A percentile compares a stretch with the other conserved stretches of the same genome.
Conservation (phyloP, 2,797 vertebrate genomes). For the Odontamblyopus lacepedii region DNA sequence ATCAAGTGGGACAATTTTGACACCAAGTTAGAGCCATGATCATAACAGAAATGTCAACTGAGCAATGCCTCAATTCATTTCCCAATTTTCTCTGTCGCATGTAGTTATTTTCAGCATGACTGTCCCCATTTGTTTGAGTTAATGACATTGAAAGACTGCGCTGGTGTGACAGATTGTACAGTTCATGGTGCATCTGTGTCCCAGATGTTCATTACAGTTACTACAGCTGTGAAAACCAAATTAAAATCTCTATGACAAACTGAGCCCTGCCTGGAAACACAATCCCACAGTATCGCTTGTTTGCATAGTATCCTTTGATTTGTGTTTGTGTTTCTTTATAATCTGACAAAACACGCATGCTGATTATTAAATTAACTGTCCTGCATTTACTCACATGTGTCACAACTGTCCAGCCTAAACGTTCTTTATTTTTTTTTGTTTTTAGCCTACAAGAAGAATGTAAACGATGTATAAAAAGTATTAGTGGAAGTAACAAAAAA, state of each 20-base stretch:
- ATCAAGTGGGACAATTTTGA: not conserved
- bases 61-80: not conserved
- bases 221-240: conserved; percentile 36
- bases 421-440: not conserved
- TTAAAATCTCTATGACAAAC: conserved; percentile 38
- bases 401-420: not conserved
- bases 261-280: conserved; percentile 23
- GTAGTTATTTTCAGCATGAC: conserved; percentile 4
- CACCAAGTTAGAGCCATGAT: not conserved
- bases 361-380: conserved; percentile 9
- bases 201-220: conserved; percentile 36
- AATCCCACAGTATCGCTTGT: conserved; percentile 18
- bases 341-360: conserved; percentile 1
- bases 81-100: not conserved
- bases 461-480: no score
- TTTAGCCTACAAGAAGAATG: no score
- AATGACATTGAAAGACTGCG: conserved; percentile 5
- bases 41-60: not conserved
- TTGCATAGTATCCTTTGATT: conserved; percentile 8
- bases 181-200: conserved; percentile 22
- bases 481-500: no score
- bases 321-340: conserved; percentile 9
- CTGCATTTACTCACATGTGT: not conserved
- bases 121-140: not conserved
- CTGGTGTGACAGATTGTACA: conserved; percentile 1